Base-by-base conservation (phyloP, 2,888 invertebrate species). In the Drosophila flavopinicola region DNA sequence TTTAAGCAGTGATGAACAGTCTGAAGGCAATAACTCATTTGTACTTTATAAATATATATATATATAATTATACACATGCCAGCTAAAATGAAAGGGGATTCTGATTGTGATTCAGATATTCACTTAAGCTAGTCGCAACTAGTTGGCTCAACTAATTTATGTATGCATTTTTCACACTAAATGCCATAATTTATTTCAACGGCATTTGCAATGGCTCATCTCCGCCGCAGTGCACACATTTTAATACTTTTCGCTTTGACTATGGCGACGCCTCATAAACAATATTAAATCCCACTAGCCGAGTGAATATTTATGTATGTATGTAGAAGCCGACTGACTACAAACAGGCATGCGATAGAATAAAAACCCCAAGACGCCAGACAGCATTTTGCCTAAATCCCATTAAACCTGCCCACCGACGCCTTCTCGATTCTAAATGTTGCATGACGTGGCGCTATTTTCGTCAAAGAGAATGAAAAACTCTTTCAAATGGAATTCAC, bases 371-470 rank as follows among this genome's bases (percentile, higher is more conserved):
- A 51, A 69, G 41, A 57, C 48, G 52, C 75, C 65, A 57, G 57
- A 57, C 66, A 17, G 48, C 64, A 48, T 69, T 75, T 75, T 71
- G 75, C 70, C 52, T 7, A 60, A 83, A 68, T 65, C 57, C 65
- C 86, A 83, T 79, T 72, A 68, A 83, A 76, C 61, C 64, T 71
- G 70, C 48, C 70, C 75, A 60, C 53, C 56, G 45, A 78, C 82
- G 78, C 86, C 83, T 82, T 69, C 59, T 82, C 76, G 66, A 75
- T 78, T 73, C 58, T 52, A 85, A 87, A 82, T 85, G 79, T 78
- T 61, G 61, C 82, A 66, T 85, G 87, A 87, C 85, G 85, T 69
- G 85, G 72, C 85, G 83, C 79, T 82, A 85, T 82, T 82, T 82
- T 67, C 56, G 78, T 68, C 69, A 69, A 49, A 56, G 59, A 52